Percentiles rank a stretch among this genome's conserved stretches.
Evolutionary conservation across 2,113 vertebrate genomes (phyloP).

Genomic region (Alosa alosa): DNA sequence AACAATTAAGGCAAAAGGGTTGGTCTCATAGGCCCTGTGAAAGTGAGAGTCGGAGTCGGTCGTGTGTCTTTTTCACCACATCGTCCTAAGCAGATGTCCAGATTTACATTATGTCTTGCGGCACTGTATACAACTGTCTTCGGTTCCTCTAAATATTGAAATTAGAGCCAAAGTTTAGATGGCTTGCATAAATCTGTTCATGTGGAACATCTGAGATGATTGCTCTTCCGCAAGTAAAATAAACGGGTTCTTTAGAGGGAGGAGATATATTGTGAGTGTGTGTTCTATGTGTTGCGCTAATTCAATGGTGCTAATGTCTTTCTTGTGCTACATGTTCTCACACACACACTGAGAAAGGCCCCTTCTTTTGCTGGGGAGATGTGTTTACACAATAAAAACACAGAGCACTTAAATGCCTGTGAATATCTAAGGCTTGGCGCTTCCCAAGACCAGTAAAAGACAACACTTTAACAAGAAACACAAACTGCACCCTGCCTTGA

Average conservation of each 20-base stretch:
- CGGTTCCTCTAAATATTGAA: slow-evolving; percentile 44
- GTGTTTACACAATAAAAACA: neutral
- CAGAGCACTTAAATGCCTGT: neutral
- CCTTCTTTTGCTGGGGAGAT: neutral
- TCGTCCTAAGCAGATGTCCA: slow-evolving; percentile 48
- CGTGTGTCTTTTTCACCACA: neutral
- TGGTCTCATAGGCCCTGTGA: neutral
- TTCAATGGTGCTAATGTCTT: neutral
- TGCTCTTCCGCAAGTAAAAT: slow-evolving; percentile 41
- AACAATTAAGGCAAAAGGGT: neutral
- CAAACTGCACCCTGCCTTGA: neutral
- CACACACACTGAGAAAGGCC: neutral
- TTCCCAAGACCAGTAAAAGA: neutral
- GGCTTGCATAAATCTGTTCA: slow-evolving; percentile 31
- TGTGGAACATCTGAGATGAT: slow-evolving; percentile 32
- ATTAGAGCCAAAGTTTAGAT: slow-evolving; percentile 42
- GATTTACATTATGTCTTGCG: slow-evolving; percentile 45
- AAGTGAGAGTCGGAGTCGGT: neutral
- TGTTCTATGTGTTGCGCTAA: neutral
- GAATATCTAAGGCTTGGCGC: neutral
- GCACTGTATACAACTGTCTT: slow-evolving; percentile 45
- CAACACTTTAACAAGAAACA: neutral
- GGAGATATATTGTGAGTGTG: slow-evolving; percentile 14
- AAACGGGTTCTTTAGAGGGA: slow-evolving; percentile 32
- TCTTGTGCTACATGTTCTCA: neutral